Base-by-base conservation (phyloP, 92 coral and sea anemone species). In the Pocillopora meandrina region DNA sequence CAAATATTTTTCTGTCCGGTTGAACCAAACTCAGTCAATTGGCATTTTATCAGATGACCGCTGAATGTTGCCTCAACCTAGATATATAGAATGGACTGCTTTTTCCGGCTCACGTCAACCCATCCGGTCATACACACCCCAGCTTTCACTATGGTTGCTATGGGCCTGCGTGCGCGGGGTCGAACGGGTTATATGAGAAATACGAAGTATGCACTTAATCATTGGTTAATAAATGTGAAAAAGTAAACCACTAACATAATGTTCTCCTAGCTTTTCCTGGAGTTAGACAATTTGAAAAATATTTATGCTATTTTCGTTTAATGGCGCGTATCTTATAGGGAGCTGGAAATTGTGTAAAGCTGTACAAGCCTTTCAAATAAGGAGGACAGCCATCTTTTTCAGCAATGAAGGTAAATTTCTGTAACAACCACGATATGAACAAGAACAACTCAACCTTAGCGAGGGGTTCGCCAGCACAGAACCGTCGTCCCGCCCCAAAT, bases 391-490 rank as follows among this genome's bases (percentile, higher is more conserved):
- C 90, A 31, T 92, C 95, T 66, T 85, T 90, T 1, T 88, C 91
- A 7, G 95, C 87, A 9, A 85, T 64, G 33, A 91, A 89, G 10
- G 88, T 91, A 65, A 68, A 91, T 86, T 77, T 74, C 2, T 91
- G 95, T 17, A 91, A 70, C 86, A 91, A 62, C 70, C 82, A 82
- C 11, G 92, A 79, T 18, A 86, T 79, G 74, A 89, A 91, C 80
- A 81, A 58, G 70, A 91, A 91, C 85, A 91, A 75, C 88, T 85
- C 80, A 56, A 84, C 61, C 61, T 90, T 90, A 18, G 93, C 91
- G 14, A 90, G 67, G 9, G 93, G 49, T 73, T 87, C 90, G 21
- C 93, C 93, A 10, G 91, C 90, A 36, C 93, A 90, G 31, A 87
- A 79, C 4, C 97, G 26, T 84, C 93, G 55, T 90, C 84, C 21